Conservation (phyloP, 2,797 vertebrate species). For the Takifugu ocellatus region DNA sequence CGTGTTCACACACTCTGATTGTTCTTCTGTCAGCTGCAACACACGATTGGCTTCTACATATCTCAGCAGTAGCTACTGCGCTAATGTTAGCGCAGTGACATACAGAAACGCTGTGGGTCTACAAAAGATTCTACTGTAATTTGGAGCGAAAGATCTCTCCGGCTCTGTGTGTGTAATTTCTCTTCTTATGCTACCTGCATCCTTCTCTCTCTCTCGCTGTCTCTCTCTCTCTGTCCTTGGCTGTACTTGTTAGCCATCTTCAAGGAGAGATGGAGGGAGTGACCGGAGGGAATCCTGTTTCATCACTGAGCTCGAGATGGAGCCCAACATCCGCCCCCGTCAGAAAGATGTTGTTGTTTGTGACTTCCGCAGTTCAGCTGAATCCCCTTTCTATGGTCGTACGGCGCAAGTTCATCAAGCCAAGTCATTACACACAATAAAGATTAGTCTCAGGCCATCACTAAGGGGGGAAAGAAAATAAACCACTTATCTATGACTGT, state of each 20-base stretch:
- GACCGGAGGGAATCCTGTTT: constrained; percentile 64
- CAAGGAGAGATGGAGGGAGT: constrained; percentile 45
- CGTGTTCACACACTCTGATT: too few relatives aligned
- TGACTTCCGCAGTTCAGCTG: constrained; percentile 17
- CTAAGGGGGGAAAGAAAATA: constrained; percentile 32
- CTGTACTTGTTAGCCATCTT: constrained; percentile 61
- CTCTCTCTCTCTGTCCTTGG: constrained; percentile 55
- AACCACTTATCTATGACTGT: constrained; percentile 61
- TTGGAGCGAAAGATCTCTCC: not conserved
- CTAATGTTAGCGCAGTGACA: too few relatives aligned
- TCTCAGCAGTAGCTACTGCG: too few relatives aligned
- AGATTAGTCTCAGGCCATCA: constrained; percentile 58
- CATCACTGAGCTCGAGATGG: constrained; percentile 58
- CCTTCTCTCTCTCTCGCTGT: constrained; percentile 37
- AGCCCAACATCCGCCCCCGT: constrained; percentile 54
- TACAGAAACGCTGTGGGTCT: too few relatives aligned
- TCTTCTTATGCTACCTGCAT: constrained; percentile 2
- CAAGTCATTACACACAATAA: constrained; percentile 52
- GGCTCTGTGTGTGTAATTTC: not conserved
- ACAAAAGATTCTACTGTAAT: not conserved
- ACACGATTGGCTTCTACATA: too few relatives aligned
- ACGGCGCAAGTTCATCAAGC: constrained; percentile 45
- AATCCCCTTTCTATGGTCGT: constrained; percentile 27
- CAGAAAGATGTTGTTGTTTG: constrained; percentile 40
- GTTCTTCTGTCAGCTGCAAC: too few relatives aligned